Percentiles rank a stretch among this genome's conserved stretches.
Conservation (phyloP, 2,888 invertebrate genomes). For the Parnassius apollo region DNA sequence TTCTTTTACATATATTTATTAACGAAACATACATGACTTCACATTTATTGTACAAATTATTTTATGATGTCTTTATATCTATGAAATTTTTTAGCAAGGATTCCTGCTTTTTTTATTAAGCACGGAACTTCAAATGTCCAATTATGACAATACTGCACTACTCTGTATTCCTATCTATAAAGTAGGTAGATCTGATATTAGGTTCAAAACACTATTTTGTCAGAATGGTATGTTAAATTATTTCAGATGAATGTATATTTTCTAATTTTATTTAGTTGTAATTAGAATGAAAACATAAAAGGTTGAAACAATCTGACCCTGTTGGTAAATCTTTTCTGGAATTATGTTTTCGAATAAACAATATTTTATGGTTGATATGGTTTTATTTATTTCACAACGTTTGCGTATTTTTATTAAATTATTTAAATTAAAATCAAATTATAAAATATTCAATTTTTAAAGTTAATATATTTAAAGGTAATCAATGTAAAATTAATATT, state of each 20-base stretch:
- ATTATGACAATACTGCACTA: conserved; percentile 58
- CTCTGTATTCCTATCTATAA: conserved; percentile 56
- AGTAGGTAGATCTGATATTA: conserved; percentile 35
- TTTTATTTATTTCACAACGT: conserved; percentile 67
- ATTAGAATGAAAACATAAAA: neutral
- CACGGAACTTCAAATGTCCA: conserved; percentile 44
- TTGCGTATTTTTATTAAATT: conserved; percentile 86
- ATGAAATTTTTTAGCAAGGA: neutral
- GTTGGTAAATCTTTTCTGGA: too few species aligned
- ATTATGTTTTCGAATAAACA: too few species aligned
- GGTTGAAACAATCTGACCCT: too few species aligned
- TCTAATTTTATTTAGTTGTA: conserved; percentile 28
- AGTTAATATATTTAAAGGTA: too few species aligned
- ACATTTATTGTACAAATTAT: too few species aligned
- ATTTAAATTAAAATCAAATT: conserved; percentile 49
- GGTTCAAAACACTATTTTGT: conserved; percentile 8
- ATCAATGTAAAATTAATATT: too few species aligned
- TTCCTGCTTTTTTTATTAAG: neutral
- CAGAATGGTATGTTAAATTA: conserved; percentile 11
- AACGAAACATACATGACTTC: too few species aligned
- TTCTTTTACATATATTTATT: too few species aligned
- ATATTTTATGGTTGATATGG: too few species aligned
- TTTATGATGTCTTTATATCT: neutral
- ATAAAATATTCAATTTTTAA: too few species aligned
- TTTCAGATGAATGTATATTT: conserved; percentile 23